Percentiles rank a stretch among this genome's conserved stretches.
phyloP scores from a whole-genome alignment of 2,797 vertebrate species.

The Pteropus rufus region DNA sequence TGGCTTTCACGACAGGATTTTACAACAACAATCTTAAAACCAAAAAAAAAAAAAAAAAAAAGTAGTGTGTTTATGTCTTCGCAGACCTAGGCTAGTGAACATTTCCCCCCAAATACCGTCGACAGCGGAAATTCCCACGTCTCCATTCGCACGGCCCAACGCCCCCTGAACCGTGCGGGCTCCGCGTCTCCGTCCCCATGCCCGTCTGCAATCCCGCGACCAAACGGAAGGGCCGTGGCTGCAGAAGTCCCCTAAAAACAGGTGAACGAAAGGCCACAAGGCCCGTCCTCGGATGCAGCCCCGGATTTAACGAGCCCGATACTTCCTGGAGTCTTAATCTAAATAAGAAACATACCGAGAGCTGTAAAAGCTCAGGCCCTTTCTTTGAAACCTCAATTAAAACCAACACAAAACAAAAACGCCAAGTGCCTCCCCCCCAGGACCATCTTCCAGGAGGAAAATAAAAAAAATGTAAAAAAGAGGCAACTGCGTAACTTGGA shows the following conservation, averaged over 20 bases:
- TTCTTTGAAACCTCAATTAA: slow-evolving; percentile 55
- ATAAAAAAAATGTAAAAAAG: not conserved
- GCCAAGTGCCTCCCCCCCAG: not conserved
- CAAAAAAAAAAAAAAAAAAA: not conserved
- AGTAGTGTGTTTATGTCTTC: rapidly evolving
- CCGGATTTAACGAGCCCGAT: not conserved
- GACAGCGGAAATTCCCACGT: not conserved
- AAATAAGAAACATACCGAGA: slow-evolving; percentile 50
- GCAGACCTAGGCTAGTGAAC: rapidly evolving
- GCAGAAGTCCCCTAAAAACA: not conserved
- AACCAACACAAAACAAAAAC: not conserved
- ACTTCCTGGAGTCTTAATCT: slow-evolving; percentile 41
- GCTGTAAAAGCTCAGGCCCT: not conserved
- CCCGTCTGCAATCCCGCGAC: rapidly evolving
- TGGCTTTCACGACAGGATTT: rapidly evolving
- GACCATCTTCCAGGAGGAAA: not conserved
- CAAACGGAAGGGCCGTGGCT: not conserved
- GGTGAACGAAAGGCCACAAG: not conserved
- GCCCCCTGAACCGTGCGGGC: rapidly evolving
- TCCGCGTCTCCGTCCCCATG: rapidly evolving
- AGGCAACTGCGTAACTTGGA: not conserved
- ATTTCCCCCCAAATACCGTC: rapidly evolving
- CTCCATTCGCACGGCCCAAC: rapidly evolving
- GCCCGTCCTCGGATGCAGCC: no score
- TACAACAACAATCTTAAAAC: not conserved